phyloP scores from a whole-genome alignment of 2,888 invertebrate species.

The Parnassius glacialis region DNA sequence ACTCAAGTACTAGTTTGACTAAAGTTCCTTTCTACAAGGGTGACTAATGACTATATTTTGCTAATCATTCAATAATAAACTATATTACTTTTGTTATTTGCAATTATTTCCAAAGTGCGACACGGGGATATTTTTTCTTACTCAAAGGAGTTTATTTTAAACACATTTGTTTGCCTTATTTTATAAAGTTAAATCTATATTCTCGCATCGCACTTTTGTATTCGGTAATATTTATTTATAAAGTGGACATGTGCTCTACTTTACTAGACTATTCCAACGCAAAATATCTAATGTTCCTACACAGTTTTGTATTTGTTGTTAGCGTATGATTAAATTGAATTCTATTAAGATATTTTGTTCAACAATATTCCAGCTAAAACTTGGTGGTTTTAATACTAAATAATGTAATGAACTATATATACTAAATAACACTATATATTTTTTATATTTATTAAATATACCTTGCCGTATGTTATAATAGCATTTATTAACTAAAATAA shows the following conservation, averaged over 20 bases:
- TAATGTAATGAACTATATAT: slow-evolving; percentile 4
- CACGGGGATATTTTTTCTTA: background rate
- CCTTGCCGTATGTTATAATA: background rate
- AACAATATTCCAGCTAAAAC: slow-evolving; percentile 4
- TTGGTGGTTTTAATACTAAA: slow-evolving; percentile 3
- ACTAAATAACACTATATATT: background rate
- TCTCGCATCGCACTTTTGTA: slow-evolving; percentile 9
- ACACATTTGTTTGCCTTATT: background rate
- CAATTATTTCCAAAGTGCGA: slow-evolving; percentile 12
- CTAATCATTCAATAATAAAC: slow-evolving; percentile 1
- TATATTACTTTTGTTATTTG: background rate
- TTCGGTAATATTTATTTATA: background rate
- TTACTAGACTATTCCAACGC: slow-evolving; percentile 13
- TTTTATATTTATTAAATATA: background rate
- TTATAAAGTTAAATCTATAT: background rate
- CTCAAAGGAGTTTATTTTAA: background rate
- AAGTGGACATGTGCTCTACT: slow-evolving; percentile 13
- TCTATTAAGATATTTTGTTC: background rate
- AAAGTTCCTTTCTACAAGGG: background rate
- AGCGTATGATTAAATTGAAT: background rate
- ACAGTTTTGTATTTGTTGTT: background rate
- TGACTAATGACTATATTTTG: slow-evolving; percentile 2
- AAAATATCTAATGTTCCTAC: slow-evolving; percentile 6
- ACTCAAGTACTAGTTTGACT: background rate
- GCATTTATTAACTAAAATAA: background rate